phyloP scores from a whole-genome alignment of 2,888 invertebrate genomes.

The Eristalis arbustorum region DNA sequence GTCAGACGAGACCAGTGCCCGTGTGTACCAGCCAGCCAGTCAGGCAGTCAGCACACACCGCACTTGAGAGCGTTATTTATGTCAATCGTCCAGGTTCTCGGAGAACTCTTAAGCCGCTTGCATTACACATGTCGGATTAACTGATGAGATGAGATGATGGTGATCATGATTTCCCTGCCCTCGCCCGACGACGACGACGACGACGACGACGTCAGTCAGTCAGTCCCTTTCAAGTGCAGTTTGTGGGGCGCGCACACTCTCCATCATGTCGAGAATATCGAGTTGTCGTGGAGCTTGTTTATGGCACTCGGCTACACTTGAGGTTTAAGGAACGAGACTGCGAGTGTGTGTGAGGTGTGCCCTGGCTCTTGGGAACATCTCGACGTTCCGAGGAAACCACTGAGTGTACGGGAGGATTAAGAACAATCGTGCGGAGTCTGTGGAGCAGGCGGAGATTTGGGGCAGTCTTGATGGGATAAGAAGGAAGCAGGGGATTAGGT shows the following conservation, averaged over 20 bases:
- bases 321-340: constrained; percentile 1
- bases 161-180: neutral
- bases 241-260: constrained; percentile 15
- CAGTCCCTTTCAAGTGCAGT: constrained; percentile 34
- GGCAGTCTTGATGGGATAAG: neutral
- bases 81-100: constrained; percentile 20
- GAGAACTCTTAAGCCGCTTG: constrained; percentile 28
- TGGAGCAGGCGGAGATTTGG: neutral
- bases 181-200: too few relatives aligned
- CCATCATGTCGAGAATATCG: constrained; percentile 32
- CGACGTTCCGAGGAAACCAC: neutral
- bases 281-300: neutral
- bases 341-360: neutral
- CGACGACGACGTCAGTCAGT: too few relatives aligned
- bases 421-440: neutral
- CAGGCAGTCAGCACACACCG: neutral
- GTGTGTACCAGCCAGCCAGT: too few relatives aligned
- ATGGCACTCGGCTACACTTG: constrained; percentile 32
- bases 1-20: too few relatives aligned
- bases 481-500: neutral
- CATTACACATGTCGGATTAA: constrained; percentile 55
- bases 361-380: neutral
- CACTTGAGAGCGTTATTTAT: constrained; percentile 26
- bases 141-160: constrained; percentile 54
- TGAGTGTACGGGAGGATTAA: neutral